Conservation (phyloP, 2,797 vertebrate genomes). For the Ceryle rudis region DNA sequence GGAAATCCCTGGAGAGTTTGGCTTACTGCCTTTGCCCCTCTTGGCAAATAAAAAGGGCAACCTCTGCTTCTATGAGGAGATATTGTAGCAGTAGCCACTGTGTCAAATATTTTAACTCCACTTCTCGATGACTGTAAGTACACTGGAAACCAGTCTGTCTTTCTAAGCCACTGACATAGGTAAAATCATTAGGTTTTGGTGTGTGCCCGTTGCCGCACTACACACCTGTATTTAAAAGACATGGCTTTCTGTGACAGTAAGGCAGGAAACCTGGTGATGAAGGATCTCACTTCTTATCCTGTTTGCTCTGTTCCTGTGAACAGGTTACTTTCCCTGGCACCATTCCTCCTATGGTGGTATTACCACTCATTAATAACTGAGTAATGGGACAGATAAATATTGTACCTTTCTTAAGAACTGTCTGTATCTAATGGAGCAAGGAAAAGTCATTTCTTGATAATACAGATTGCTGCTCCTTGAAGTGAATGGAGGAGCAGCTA, state of each 20-base stretch:
- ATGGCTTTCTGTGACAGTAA: not conserved
- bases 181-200: not conserved
- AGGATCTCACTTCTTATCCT: not conserved
- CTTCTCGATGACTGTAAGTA: not conserved
- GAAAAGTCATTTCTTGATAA: not conserved
- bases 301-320: not conserved
- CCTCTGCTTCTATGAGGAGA: not conserved
- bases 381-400: not conserved
- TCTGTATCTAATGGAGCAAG: not conserved
- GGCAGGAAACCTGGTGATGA: accelerated
- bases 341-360: not conserved
- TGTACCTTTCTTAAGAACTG: not conserved
- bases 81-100: not conserved
- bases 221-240: not conserved
- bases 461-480: not conserved
- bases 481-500: not conserved
- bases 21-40: not conserved
- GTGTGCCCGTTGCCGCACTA: not conserved
- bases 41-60: not conserved
- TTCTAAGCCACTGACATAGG: not conserved
- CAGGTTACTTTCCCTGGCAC: not conserved
- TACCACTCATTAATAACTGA: not conserved
- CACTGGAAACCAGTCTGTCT: not conserved
- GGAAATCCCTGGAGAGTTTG: not conserved
- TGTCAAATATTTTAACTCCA: not conserved